These are phyloP conservation scores for Periphyllus acericola DNA, from an alignment of 2,888 invertebrate genomes.

Conservation along the genomic window DNA sequence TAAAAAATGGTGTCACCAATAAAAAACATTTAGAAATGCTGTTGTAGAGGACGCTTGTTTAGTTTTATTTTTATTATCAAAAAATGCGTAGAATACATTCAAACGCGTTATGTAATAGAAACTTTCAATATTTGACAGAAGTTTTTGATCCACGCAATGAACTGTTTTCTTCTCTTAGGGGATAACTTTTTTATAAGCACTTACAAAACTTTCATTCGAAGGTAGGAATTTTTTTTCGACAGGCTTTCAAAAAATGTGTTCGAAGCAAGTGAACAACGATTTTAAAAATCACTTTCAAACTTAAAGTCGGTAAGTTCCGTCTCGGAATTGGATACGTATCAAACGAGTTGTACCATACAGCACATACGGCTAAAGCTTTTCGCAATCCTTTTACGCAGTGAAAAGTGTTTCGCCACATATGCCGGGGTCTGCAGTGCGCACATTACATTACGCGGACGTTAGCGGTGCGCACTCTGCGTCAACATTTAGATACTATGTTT, in stretches of 20 bases:
- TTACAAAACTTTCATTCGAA: conserved; percentile 10
- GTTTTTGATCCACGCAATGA: neutral
- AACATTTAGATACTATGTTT: neutral
- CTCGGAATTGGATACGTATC: conserved; percentile 22
- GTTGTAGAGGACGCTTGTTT: neutral
- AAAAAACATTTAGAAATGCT: too few relatives aligned
- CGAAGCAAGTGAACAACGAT: conserved; percentile 14
- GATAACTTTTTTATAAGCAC: conserved; percentile 19
- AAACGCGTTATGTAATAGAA: neutral
- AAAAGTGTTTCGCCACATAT: neutral
- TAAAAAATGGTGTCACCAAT: too few relatives aligned
- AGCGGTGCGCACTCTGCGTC: neutral
- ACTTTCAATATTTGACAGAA: conserved; percentile 3
- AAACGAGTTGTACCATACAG: neutral
- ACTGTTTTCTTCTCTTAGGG: conserved; percentile 12
- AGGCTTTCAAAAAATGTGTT: conserved; percentile 21
- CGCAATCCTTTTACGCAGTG: neutral
- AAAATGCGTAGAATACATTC: neutral
- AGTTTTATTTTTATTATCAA: neutral
- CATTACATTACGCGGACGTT: neutral
- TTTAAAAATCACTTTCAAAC: conserved; percentile 35
- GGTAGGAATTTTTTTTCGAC: neutral
- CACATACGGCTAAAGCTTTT: conserved; percentile 12
- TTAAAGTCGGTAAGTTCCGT: neutral
- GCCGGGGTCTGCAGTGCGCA: neutral